Base-by-base conservation (phyloP, 2,797 vertebrate genomes). In the Hylomyscus alleni region DNA sequence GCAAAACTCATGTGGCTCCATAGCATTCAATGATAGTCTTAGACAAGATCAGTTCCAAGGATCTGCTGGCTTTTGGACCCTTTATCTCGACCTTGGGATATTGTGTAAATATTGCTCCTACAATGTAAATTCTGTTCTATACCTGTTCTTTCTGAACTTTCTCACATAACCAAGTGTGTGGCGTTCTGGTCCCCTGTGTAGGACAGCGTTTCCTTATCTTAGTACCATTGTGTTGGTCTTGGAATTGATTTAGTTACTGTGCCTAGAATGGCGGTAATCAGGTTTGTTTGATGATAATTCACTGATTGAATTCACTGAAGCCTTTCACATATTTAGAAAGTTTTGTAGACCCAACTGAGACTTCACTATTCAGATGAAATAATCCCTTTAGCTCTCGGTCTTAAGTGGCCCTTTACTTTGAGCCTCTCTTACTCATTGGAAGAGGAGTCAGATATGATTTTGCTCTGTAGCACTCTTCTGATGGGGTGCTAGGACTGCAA, bases 221-320 rank as follows among this genome's bases (percentile, higher is more conserved):
- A n/a, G 20, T 76, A 29, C 50, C 37, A 47, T 90, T 76, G 19
- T 14, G 2, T 76, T 15, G 93, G 65, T 65, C 9, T 56, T 47
- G 31, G 60, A 69, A 29, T 11, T 94, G 54, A 60, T 20, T 75
- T 83, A 60, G n/a, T 77, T 54, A 50, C n/a, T 37, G 75, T 54
- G 22, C 17, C 40, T 29, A 17, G 2, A 47, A 56, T 22, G 58
- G 19, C 60, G 58, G 31, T 10, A 3, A 69, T 14, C 54, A 22
- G 14, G 52, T 84, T 94, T 91, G 31, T 24, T 75, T 81, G 31
- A 65, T 58, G 26, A 20, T 37, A 65, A 85, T 54, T 91, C n/a
- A 83, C 15, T 84, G 80, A 58, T 6, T 54, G 22, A 67, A 88
- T n/a, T 95, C 50, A 72, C 6, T 40, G 26, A 91, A 87, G 62